Base-by-base conservation (phyloP, 2,797 vertebrate species). In the Eulemur coronatus region DNA sequence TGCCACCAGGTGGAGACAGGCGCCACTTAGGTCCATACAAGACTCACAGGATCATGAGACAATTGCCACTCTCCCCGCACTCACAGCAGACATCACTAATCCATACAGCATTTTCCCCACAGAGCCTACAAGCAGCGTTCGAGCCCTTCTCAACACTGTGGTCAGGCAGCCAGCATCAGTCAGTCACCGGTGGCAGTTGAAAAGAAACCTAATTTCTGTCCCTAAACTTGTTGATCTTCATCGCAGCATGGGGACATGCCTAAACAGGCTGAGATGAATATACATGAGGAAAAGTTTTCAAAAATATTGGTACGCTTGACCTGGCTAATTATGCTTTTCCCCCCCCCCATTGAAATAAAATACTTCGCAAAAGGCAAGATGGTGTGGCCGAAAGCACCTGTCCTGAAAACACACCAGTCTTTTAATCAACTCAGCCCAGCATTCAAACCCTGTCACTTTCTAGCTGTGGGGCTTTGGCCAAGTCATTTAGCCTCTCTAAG, bases 11-110 rank as follows among this genome's bases (percentile, higher is more conserved):
- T 43, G 67, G 67, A 50, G 10, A 50, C 12, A 50, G 48, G n/a
- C 26, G 15, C 46, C 38, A 0, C 0, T 8, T 3, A 50, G 46
- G 10, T 28, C 28, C 59, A 1, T 0, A 0, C 8, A 5, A 41
- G 41, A 6, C 22, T 63, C 3, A 10, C 1, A 0, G 41, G 33
- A 43, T 30, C 5, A 33, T 18, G 38, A 14, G 30, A 8, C 18
- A 5, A 17, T 2, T 14, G 12, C 43, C 13, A 7, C 22, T 7
- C 12, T 78, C 30, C 89, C 48, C 3, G 22, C 1, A 22, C 38
- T 57, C 46, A 2, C 0, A 14, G 55, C n/a, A 52, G 65, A 65
- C 50, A 75, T 80, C 69, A 41, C 35, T 89, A 13, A 86, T 73
- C 73, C 33, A 67, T 28, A n/a, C 4, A 48, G 30, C 15, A 13